Base-by-base conservation (phyloP, 2,113 vertebrate species). In the Pomatorhinus ruficollis region DNA sequence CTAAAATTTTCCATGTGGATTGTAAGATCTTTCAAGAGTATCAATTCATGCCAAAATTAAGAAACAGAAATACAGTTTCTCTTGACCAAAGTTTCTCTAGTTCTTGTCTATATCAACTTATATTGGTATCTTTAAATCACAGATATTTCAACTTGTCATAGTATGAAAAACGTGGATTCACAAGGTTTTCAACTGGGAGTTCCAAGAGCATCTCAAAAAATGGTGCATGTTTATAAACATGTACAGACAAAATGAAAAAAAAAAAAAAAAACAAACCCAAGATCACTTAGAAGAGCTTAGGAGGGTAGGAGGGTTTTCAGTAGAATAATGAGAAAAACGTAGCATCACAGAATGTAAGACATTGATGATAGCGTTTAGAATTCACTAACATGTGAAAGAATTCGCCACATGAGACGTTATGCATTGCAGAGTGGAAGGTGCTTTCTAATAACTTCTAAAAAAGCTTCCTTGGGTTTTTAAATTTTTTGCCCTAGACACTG, bases 231-330 rank as follows among this genome's bases (percentile, higher is more conserved):
- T 77, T 70, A 31, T 44, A 49, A 60, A 47, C 5, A 33, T 2
- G 8, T 42, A 49, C 42, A 66, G 23, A 61, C 24, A 3, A 85
- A 83, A 54, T 15, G 1, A 35, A 78, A 31, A 17, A 65, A 78
- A 33, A 54, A 56, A 20, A 56, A 27, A 28, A 27, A n/a, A 45
- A 14, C n/a, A 31, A 39, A 10, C 23, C 14, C 2, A 53, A 66
- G 25, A 39, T 42, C 27, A 33, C 5, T 59, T 71, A 27, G 4
- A 78, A 83, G 65, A 35, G 1, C 3, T 7, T 33, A 35, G 3
- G 13, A 5, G n/a, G 2, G 1, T 33, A 35, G 3, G 13, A 5
- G n/a, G 2, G 1, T 4, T 76, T 79, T 65, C 31, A 40, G 19
- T 25, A 44, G 5, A 79, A 64, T 56, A 76, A 35, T 2, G 1